These are phyloP conservation scores for Poliocrania exsul DNA, from an alignment of 2,797 vertebrate species.

Conservation along the genomic window DNA sequence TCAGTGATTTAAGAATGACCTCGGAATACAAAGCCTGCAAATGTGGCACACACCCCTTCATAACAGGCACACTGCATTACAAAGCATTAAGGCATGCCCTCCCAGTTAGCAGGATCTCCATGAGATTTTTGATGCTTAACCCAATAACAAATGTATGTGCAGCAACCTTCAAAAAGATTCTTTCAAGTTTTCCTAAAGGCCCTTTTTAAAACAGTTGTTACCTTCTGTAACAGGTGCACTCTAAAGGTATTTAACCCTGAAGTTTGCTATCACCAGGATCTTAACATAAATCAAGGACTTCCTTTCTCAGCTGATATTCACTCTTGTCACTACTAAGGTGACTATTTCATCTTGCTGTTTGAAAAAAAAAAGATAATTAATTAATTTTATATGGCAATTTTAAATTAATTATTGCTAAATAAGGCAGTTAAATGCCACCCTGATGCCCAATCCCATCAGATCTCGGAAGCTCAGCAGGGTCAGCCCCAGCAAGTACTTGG, in stretches of 20 bases:
- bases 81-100: neutral
- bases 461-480: too few species aligned
- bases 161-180: neutral
- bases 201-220: neutral
- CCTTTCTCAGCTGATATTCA: neutral
- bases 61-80: neutral
- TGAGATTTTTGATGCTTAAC: neutral
- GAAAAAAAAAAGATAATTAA: neutral
- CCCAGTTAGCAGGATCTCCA: neutral
- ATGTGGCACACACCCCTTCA: fast-evolving
- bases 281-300: neutral
- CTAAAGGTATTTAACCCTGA: neutral
- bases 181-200: neutral
- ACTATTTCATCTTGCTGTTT: neutral
- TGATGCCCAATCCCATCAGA: too few species aligned
- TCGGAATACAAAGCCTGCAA: neutral
- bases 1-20: neutral
- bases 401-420: neutral
- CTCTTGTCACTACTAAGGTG: neutral
- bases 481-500: too few species aligned
- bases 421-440: too few species aligned
- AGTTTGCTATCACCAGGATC: neutral
- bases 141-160: neutral
- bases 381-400: neutral
- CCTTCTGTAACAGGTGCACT: neutral